Evolutionary conservation across 1,140 invertebrate genomes (phyloP), one percentile per base, ranked within the genome.

Genomic region (Macrostomum lignano): DNA sequence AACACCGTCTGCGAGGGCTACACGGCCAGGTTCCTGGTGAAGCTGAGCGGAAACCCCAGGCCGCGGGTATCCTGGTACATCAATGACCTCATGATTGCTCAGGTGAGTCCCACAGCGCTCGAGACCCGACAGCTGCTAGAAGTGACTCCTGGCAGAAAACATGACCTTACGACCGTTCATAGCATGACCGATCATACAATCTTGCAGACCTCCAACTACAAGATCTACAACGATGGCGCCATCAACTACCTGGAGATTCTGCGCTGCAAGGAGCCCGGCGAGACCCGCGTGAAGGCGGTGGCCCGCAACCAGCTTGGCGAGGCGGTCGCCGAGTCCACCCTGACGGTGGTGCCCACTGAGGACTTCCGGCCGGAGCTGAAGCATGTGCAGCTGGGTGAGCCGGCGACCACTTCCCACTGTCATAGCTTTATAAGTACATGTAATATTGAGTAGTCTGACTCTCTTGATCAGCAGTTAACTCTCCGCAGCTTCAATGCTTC

Each of bases 181-280:
- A 24, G n/a, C n/a, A 9, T 24, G 9, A 24, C 23, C 23, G n/a
- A 24, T 24, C n/a, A 24, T 24, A 33, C 21, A 33, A 21, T 10
- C 2, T 19, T 19, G 24, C 46, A 86, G 77, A 79, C 82, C 33
- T 75, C 75, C 7, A 69, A 81, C 36, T 88, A 86, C 52, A 84
- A 82, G 53, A 55, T 93, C 21, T 82, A 71, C 1, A 88, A 91
- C 50, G 86, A 94, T 55, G 86, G 86, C 36, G 49, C 54, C 48
- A 91, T 93, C 72, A 84, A 84, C 60, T 79, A 88, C 55, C 58
- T 93, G 54, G 82, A 93, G 58, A 84, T 94, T 41, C 82, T 82
- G 6, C 82, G 86, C 57, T 81, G 75, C 0, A 67, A 81, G 31
- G 81, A 91, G 51, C 88, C 88, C 45, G 84, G 93, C 50, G 71